Percentiles rank a stretch among this genome's conserved stretches.
phyloP scores from a whole-genome alignment of 2,797 vertebrate genomes.

The Spinus pinus region DNA sequence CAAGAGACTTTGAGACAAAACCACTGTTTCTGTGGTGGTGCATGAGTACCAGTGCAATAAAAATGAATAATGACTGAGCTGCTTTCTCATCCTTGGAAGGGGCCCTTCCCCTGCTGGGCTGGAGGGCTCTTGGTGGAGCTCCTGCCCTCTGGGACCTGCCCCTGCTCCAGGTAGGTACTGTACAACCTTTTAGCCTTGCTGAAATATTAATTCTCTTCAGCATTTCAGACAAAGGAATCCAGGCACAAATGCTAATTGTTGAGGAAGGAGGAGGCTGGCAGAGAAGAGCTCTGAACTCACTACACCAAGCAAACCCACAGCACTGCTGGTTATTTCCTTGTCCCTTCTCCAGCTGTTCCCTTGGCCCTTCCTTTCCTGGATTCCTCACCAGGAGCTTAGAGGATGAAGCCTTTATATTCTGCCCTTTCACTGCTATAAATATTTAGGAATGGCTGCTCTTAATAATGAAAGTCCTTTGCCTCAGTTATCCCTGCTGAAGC shows the following conservation, averaged over 20 bases:
- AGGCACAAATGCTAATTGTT: not conserved
- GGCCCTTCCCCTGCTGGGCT: not conserved
- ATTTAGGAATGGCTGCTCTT: not conserved
- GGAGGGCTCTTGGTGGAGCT: not conserved
- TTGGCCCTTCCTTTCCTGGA: not conserved
- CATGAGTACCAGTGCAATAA: not conserved
- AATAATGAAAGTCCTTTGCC: not conserved
- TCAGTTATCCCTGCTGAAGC: not conserved
- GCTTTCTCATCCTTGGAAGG: not conserved
- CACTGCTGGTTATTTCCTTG: not conserved
- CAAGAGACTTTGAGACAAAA: not conserved
- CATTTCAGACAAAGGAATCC: not conserved
- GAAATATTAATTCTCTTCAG: conserved; percentile 14
- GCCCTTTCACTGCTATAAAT: not conserved
- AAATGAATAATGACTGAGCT: conserved; percentile 7
- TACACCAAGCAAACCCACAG: not conserved
- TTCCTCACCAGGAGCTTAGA: not conserved
- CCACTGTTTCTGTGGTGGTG: not conserved
- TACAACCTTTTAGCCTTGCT: conserved; percentile 21
- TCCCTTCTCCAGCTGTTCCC: not conserved
- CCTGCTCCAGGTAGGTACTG: not conserved
- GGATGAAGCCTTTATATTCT: not conserved
- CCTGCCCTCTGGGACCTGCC: not conserved
- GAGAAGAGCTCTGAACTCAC: not conserved
- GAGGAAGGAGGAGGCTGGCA: not conserved